Evolutionary conservation across 1,140 invertebrate genomes (phyloP).

Genomic region (Leptopilina boulardi): DNA sequence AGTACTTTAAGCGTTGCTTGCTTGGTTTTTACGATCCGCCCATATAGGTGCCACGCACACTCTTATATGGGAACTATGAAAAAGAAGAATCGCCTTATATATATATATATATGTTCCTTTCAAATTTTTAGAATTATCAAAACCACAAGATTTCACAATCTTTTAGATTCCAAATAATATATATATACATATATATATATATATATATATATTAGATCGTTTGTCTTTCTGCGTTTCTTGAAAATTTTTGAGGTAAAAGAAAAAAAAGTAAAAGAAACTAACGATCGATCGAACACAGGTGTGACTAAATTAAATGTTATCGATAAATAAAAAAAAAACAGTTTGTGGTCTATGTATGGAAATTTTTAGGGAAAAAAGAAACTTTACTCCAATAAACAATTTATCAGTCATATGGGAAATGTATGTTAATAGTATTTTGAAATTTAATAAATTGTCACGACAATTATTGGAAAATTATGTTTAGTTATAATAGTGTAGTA

Average conservation of each 20-base stretch:
- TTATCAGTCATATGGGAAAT: no score
- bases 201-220: slow-evolving; percentile 24
- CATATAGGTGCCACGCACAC: slow-evolving; percentile 40
- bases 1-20: slow-evolving; percentile 61
- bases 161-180: neutral
- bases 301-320: slow-evolving; percentile 28
- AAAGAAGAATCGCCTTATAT: neutral
- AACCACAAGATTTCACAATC: slow-evolving; percentile 29
- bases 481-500: no score
- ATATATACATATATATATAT: no score
- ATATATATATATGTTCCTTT: slow-evolving; percentile 16
- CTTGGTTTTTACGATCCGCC: slow-evolving; percentile 63
- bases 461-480: no score
- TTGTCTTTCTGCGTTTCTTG: slow-evolving; percentile 1
- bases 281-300: slow-evolving; percentile 12
- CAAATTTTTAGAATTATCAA: slow-evolving; percentile 7
- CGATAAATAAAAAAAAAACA: neutral
- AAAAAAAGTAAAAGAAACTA: neutral
- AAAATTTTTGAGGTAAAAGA: neutral
- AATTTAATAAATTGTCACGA: no score
- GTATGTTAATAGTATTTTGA: no score
- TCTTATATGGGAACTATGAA: slow-evolving; percentile 6
- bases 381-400: neutral
- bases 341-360: neutral
- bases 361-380: neutral